Base-by-base conservation (phyloP, 1,140 invertebrate species). In the Stenopsyche tienmushanensis region DNA sequence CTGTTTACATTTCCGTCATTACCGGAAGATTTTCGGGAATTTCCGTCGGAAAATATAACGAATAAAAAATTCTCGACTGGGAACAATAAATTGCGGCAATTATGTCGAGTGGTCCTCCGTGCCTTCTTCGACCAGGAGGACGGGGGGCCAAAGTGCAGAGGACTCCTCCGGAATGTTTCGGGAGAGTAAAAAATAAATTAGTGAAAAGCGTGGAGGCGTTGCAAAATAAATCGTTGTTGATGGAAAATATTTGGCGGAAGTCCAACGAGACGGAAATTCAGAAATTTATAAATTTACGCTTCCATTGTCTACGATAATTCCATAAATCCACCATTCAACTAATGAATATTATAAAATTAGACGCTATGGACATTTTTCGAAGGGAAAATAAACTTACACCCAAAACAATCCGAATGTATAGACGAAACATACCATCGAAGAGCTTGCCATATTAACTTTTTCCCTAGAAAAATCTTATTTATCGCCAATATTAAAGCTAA, bases 181-280 rank as follows among this genome's bases (percentile, higher is more conserved):
- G 44, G n/a, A n/a, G n/a, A n/a, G 5, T 34, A 21, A 49, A 49
- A 49, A 49, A 49, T 49, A 49, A 49, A 49, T 49, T 49, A 49
- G 21, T 23, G 47, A 49, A 49, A 49, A 49, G 21, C 3, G 15
- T 15, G 10, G 47, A 21, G 3, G 15, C 47, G 15, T 21, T 15
- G 47, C 21, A 21, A 23, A 18, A 21, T 15, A 49, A 18, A 47
- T 10, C 44, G 47, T 49, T 49, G 15, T 49, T 49, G 47, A 21
- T 21, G 47, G 47, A 21, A 49, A 49, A 49, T 21, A 49, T 34
- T 34, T 34, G 29, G 29, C 29, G 29, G 13, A 13, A 34, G 29
- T 5, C 29, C 29, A 34, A 13, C 29, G 5, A 34, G 5, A 13
- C 5, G 5, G 29, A 34, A 34, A 34, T 34, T 34, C 29, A 34